Conservation (phyloP, 1,140 invertebrate genomes). For the Megathymus violae region DNA sequence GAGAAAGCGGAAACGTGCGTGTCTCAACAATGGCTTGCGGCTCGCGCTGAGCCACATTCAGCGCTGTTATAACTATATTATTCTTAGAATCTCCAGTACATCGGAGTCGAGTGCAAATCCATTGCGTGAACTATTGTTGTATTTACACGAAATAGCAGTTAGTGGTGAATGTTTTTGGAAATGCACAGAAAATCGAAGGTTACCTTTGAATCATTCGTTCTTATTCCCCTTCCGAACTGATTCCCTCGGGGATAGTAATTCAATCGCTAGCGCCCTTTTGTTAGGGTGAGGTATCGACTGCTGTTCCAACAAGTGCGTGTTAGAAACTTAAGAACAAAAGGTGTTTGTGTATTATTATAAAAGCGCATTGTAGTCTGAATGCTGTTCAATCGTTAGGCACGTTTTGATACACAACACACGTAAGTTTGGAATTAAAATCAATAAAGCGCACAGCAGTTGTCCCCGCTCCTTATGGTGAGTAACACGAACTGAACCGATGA, state of each 20-base stretch:
- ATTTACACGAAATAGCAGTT: too few species aligned
- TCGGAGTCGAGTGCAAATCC: conserved; percentile 6
- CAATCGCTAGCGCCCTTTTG: conserved; percentile 34
- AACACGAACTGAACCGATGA: conserved; percentile 40
- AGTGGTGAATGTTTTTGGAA: not conserved
- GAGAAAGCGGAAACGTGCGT: conserved; percentile 81
- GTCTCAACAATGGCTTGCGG: conserved; percentile 72
- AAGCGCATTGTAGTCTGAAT: conserved; percentile 15
- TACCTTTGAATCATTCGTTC: conserved; percentile 20
- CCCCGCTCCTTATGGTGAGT: conserved; percentile 18
- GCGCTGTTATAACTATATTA: conserved; percentile 66
- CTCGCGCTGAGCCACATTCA: conserved; percentile 73
- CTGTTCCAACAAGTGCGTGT: conserved; percentile 29
- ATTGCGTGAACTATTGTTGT: conserved; percentile 16
- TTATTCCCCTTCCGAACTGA: conserved; percentile 31
- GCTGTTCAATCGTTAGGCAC: conserved; percentile 28
- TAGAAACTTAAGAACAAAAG: conserved; percentile 26
- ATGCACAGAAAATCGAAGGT: conserved; percentile 16
- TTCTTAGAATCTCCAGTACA: conserved; percentile 63
- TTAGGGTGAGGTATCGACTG: conserved; percentile 24
- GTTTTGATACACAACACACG: conserved; percentile 16
- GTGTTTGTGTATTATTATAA: conserved; percentile 26
- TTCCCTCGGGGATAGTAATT: conserved; percentile 36
- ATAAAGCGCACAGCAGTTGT: conserved; percentile 19
- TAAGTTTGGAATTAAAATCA: conserved; percentile 29